Evolutionary conservation across 2,797 vertebrate genomes (phyloP), one percentile per base, ranked within the genome.

Genomic region (Sparus aurata): DNA sequence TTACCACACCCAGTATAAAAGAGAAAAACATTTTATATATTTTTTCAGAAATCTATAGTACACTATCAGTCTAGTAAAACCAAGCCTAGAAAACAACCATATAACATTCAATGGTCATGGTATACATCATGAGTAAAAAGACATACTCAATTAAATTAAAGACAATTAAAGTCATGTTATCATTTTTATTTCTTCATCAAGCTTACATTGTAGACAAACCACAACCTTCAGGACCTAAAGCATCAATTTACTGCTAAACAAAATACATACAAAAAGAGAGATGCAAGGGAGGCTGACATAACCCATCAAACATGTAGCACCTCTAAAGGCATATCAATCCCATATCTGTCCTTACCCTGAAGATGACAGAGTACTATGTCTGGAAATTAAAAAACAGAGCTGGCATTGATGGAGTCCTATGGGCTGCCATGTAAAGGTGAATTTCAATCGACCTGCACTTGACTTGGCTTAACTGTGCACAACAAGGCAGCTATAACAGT

Each of bases 131-230:
- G 9, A 57, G 27, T 3, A 46, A 45, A 57, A 46, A 57, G 1
- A 15, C 6, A 43, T 17, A 12, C 1, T 22, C 38, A 38, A 75
- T 71, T 12, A 52, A 53, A 76, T 20, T 2, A 1, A 20, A 49
- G 2, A n/a, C 1, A 53, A 76, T 20, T 2, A 1, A 20, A 49
- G 2, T n/a, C 1, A 3, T 77, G 41, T 72, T 13, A 1, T 47
- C 2, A 3, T 67, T 67, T 85, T 73, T 83, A 88, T 90, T 79
- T 72, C 0, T 75, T 79, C 38, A 20, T 78, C 47, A 72, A 58
- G 83, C 66, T 71, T 79, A 77, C 67, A 89, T 23, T 22, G 16
- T 71, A 67, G 71, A 85, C 54, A 76, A 79, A 78, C 66, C 76
- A 83, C 53, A 85, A 52, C 59, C 10, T 54, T 75, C 55, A 23